Evolutionary conservation across 2,888 invertebrate species (phyloP).

Genomic region (Fragum whitleyi): DNA sequence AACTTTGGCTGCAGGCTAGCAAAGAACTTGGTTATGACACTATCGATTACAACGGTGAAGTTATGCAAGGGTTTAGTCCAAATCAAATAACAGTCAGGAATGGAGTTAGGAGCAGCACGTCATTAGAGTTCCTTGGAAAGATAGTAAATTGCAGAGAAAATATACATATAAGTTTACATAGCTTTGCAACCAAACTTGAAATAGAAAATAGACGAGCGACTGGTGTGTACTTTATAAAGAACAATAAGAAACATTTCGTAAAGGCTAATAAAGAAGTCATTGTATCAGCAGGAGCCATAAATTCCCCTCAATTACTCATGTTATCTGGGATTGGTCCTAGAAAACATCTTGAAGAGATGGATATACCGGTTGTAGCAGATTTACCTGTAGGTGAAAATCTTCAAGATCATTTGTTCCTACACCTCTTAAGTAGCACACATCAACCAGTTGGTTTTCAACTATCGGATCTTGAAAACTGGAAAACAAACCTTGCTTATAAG

Average conservation of each 20-base stretch:
- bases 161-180: slow-evolving; percentile 36
- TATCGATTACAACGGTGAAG: slow-evolving; percentile 45
- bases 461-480: slow-evolving; percentile 30
- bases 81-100: slow-evolving; percentile 37
- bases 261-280: too few relatives aligned
- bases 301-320: too few relatives aligned
- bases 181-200: slow-evolving; percentile 71
- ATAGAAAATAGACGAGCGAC: slow-evolving; percentile 71
- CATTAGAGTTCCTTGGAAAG: slow-evolving; percentile 32
- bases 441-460: slow-evolving; percentile 29
- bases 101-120: slow-evolving; percentile 40
- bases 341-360: slow-evolving; percentile 77
- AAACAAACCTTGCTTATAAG: slow-evolving; percentile 32
- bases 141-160: slow-evolving; percentile 24
- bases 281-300: too few relatives aligned
- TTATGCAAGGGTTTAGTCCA: slow-evolving; percentile 36
- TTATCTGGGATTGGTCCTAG: neutral
- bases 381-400: slow-evolving; percentile 71
- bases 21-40: slow-evolving; percentile 38
- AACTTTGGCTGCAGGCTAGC: slow-evolving; percentile 27
- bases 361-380: slow-evolving; percentile 78
- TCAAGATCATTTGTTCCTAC: slow-evolving; percentile 35
- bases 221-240: neutral
- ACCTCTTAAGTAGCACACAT: slow-evolving; percentile 28
- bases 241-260: too few relatives aligned